Conservation (phyloP, 2,888 invertebrate genomes). For the Drosophila conformis region DNA sequence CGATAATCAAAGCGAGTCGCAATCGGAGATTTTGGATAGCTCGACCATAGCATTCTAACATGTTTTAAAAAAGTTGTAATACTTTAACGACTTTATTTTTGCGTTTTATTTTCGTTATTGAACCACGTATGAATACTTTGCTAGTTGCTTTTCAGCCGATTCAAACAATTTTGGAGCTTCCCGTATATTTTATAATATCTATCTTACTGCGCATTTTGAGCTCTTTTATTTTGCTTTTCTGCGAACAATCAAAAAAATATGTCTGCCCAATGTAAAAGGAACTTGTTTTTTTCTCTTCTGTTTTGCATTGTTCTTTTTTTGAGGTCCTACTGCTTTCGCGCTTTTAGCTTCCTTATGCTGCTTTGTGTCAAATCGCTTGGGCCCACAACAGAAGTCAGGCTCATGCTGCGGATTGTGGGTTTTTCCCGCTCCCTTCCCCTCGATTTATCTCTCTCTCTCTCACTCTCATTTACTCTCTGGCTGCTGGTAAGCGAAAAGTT, state of each 20-base stretch:
- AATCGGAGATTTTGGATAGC: not conserved
- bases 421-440: not conserved
- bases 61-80: not conserved
- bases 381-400: slow-evolving; percentile 57
- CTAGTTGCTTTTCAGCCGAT: not conserved
- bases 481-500: slow-evolving; percentile 76
- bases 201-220: not conserved
- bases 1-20: not conserved
- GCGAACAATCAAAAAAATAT: slow-evolving; percentile 37
- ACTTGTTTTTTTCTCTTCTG: not conserved
- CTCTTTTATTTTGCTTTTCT: slow-evolving; percentile 10
- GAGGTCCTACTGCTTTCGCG: slow-evolving; percentile 17
- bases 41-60: not conserved
- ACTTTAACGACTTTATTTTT: not conserved
- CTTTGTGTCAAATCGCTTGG: slow-evolving; percentile 71
- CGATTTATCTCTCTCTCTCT: no score
- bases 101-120: not conserved
- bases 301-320: slow-evolving; percentile 25
- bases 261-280: slow-evolving; percentile 12
- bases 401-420: slow-evolving; percentile 32
- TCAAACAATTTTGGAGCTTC: not conserved
- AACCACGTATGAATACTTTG: not conserved
- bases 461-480: not conserved
- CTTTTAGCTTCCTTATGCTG: slow-evolving; percentile 37
- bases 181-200: not conserved